phyloP scores from a whole-genome alignment of 2,113 vertebrate species.

The Lepidiolamprologus cunningtoni region DNA sequence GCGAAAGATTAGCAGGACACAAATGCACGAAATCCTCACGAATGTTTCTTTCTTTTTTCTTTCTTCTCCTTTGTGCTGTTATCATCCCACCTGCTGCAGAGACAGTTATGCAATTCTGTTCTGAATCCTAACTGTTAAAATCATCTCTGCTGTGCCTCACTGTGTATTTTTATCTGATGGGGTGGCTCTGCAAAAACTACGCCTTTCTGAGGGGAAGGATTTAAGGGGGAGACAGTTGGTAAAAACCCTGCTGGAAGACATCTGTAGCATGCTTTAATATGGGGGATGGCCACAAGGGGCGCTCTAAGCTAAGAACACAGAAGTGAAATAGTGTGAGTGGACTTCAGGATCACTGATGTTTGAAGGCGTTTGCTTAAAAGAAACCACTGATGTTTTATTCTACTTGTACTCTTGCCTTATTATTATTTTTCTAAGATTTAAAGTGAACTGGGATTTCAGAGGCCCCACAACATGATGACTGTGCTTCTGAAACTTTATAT shows the following conservation, averaged over 20 bases:
- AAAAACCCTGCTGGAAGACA: background rate
- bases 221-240: background rate
- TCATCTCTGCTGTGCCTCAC: background rate
- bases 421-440: background rate
- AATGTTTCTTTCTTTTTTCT: background rate
- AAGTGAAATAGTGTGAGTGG: background rate
- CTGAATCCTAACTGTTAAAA: background rate
- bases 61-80: background rate
- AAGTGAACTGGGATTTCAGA: background rate
- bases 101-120: background rate
- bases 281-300: conserved; percentile 27
- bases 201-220: background rate
- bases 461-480: background rate
- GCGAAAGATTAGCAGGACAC: background rate
- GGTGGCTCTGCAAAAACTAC: background rate
- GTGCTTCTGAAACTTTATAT: background rate
- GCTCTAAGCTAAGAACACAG: conserved; percentile 10
- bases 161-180: background rate
- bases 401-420: background rate
- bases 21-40: background rate
- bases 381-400: background rate
- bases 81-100: background rate
- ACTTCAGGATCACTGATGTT: background rate
- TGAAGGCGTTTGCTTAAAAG: background rate
- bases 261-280: background rate